phyloP scores from a whole-genome alignment of 1,140 invertebrate species.

The Zaprionus taronus region DNA sequence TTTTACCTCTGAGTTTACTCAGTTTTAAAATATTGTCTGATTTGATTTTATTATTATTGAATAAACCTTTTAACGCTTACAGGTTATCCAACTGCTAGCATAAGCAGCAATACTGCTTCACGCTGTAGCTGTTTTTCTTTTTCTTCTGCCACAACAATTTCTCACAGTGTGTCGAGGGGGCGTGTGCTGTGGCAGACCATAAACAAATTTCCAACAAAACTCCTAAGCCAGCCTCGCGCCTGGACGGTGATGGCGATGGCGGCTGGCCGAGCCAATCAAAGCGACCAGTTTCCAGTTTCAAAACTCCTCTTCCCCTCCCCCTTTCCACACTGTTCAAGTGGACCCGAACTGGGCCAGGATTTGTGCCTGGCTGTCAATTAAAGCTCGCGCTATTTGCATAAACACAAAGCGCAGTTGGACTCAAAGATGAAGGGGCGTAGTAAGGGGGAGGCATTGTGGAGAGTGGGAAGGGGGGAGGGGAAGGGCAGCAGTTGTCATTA shows the following conservation, averaged over 20 bases:
- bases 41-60: too few relatives aligned
- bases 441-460: neutral
- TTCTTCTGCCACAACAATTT: neutral
- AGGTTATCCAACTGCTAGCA: too few relatives aligned
- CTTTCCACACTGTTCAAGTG: neutral
- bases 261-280: slow-evolving; percentile 64
- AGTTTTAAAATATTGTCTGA: too few relatives aligned
- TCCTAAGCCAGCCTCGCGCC: slow-evolving; percentile 51
- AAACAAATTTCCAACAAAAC: slow-evolving; percentile 55
- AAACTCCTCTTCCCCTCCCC: slow-evolving; percentile 8
- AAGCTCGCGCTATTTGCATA: slow-evolving; percentile 16
- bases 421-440: slow-evolving; percentile 5
- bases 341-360: slow-evolving; percentile 36
- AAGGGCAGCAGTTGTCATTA: slow-evolving; percentile 57
- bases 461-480: slow-evolving; percentile 4
- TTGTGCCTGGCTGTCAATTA: slow-evolving; percentile 17
- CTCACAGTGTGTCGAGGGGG: neutral
- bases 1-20: too few relatives aligned
- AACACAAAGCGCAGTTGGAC: slow-evolving; percentile 16
- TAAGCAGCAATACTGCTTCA: neutral
- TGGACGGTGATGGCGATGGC: slow-evolving; percentile 62
- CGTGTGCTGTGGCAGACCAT: slow-evolving; percentile 7
- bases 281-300: slow-evolving; percentile 67
- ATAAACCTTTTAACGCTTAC: neutral
- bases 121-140: neutral